phyloP scores from a whole-genome alignment of 2,113 vertebrate species.

The Boleophthalmus pectinirostris region DNA sequence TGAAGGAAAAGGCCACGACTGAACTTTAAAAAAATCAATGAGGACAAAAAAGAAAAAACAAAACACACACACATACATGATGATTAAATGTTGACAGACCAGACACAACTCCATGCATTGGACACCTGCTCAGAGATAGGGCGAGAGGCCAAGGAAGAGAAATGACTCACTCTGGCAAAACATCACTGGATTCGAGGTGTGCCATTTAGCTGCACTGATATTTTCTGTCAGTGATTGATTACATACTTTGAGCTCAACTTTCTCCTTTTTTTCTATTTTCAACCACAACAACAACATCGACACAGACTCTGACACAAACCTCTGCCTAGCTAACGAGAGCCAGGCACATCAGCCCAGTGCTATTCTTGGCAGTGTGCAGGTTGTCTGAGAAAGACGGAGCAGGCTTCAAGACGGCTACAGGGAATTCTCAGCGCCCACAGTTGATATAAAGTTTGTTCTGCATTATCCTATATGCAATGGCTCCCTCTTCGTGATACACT shows the following conservation, averaged over 20 bases:
- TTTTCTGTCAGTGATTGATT: slow-evolving; percentile 55
- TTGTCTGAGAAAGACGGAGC: slow-evolving; percentile 69
- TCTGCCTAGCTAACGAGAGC: slow-evolving; percentile 68
- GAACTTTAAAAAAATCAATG: background rate
- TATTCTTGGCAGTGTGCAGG: slow-evolving; percentile 70
- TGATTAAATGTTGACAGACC: slow-evolving; percentile 21
- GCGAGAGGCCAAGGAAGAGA: slow-evolving; percentile 18
- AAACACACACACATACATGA: background rate
- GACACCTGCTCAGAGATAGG: slow-evolving; percentile 65
- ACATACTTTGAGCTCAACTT: slow-evolving; percentile 38
- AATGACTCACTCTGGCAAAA: slow-evolving; percentile 52
- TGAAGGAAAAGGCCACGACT: background rate
- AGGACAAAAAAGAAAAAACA: background rate
- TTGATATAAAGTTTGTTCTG: slow-evolving; percentile 69
- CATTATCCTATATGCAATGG: slow-evolving; percentile 59
- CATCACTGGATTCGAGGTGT: slow-evolving; percentile 65
- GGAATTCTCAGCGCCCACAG: slow-evolving; percentile 52
- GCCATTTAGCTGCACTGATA: slow-evolving; percentile 49
- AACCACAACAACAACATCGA: slow-evolving; percentile 56
- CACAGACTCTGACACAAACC: slow-evolving; percentile 56
- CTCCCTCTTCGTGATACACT: slow-evolving; percentile 43
- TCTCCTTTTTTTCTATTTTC: slow-evolving; percentile 2
- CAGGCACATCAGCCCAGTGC: slow-evolving; percentile 71
- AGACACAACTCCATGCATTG: slow-evolving; percentile 31
- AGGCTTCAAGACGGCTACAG: slow-evolving; percentile 46